Base-by-base conservation (phyloP, 2,888 invertebrate genomes). In the Acleris sparsana region DNA sequence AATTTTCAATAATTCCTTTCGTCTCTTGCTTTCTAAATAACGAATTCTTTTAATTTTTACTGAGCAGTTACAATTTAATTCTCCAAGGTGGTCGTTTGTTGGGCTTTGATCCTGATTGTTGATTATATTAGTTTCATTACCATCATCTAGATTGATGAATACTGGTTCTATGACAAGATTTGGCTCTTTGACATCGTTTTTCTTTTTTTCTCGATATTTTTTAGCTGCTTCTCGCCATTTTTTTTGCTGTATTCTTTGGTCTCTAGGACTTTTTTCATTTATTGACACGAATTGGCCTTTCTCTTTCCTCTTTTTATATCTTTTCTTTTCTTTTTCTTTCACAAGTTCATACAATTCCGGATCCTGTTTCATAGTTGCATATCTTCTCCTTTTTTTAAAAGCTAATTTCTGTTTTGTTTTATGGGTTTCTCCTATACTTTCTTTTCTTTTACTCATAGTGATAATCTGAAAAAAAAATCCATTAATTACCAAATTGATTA, bases 31-130 rank as follows among this genome's bases (percentile, higher is more conserved):
- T 33, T 53, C 53, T 16, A 53, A 33, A 53, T 53, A 53, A 33
- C 53, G 53, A 29, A 33, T 33, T 9, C 17, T 29, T 29, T 53
- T 53, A 33, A 53, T 33, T 53, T 33, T 53, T 1, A 39, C 53
- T 53, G 53, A 53, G 18, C 53, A 53, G 53, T 53, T 39, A 39
- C 53, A 53, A 53, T 53, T 29, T n/a, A 29, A 53, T n/a, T 29
- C 29, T 13, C 25, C n/a, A n/a, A 53, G n/a, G 29, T 25, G 7
- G 29, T 53, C 53, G 16, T n/a, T 53, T 39, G 39, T 53, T 53
- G 39, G 7, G 9, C n/a, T 18, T 17, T 53, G 53, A n/a, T 53
- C 29, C 9, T 29, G 29, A 29, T 7, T 53, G 29, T 4, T 53
- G 29, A 25, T 53, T 53, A 17, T 25, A 13, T 53, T n/a, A 53